Evolutionary conservation across 2,797 vertebrate species (phyloP), one percentile per base, ranked within the genome.

Genomic region (Gadopsis bispinosus): DNA sequence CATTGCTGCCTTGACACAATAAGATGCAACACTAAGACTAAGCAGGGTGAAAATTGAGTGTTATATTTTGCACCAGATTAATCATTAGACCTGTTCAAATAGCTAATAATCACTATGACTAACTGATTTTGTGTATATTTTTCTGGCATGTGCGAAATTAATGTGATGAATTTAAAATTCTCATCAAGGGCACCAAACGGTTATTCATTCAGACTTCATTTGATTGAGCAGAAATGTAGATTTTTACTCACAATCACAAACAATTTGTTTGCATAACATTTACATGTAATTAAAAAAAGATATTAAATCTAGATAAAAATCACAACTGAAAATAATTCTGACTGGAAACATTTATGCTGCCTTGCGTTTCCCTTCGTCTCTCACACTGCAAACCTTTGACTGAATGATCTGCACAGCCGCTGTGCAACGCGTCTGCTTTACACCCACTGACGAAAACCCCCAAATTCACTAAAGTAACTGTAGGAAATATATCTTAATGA

Each of bases 401-500:
- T 87, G 76, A 77, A 55, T 29, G 65, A 78, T 84, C 50, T 83
- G 76, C 60, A 43, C 72, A 75, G 75, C 82, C 83, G 81, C 77
- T 75, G 75, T 73, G 80, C 56, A 54, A 22, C 5, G 64, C 80
- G 77, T 72, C 82, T 64, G 55, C 29, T 67, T 88, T 81, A 77
- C 84, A 88, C 78, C 65, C 77, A 64, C 80, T 67, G 77, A 79
- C 70, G 65, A 87, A 88, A 87, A 69, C 20, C 75, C 75, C 71
- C 61, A 84, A 90, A 89, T 76, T 82, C 76, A 80, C 85, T 71
- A 72, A 89, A 91, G 81, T 88, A 81, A 86, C 55, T 55, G 81
- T 45, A 39, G 73, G 77, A 91, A 89, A 89, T 83, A 84, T 55
- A 80, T 88, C 82, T 77, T 93, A 94, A 94, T 95, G 82, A 92